Base-by-base conservation (phyloP, 2,113 vertebrate genomes). In the Leucosticte australis region DNA sequence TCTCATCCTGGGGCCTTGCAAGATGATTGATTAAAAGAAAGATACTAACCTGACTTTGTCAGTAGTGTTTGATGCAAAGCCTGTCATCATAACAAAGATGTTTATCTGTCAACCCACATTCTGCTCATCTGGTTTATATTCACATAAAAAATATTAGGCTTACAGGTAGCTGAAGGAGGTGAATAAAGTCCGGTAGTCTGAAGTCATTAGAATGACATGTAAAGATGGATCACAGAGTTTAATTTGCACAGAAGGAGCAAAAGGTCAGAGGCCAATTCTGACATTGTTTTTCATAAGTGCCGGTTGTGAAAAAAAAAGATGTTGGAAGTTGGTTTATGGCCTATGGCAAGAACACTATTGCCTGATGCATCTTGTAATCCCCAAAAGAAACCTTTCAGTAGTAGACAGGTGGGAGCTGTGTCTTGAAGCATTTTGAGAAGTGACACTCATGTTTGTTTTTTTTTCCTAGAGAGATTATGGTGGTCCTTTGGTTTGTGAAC, bases 401-500 rank as follows among this genome's bases (percentile, higher is more conserved):
- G 15, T 4, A 56, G 42, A 59, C 6, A 27, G 19, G 59, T 21
- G 13, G 24, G 7, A 83, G 9, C 23, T 52, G 5, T 24, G 28
- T 16, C 69, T 60, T 91, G 55, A 77, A 85, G 11, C 24, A 49
- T 75, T 60, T 93, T 81, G 35, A 83, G 59, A 91, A 89, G 27
- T 95, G 44, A 90, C 42, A 12, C 21, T 63, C 15, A 68, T 63
- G 13, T n/a, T 77, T 86, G 3, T 86, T 56, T 96, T 56, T 96
- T 95, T 79, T 96, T 95, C 53, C 78, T 82, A 99, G 99, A 94
- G 99, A 87, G 99, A 99, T 97, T 99, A 99, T 23, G 99, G 99
- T 17, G 99, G 99, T 59, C 99, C 99, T 28, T 97, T 99, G 73
- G 98, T 99, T 82, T 99, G 99, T 94, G 98, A 99, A 93, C 99